Conservation (phyloP, 2,113 vertebrate species). For the Antechinus flavipes region DNA sequence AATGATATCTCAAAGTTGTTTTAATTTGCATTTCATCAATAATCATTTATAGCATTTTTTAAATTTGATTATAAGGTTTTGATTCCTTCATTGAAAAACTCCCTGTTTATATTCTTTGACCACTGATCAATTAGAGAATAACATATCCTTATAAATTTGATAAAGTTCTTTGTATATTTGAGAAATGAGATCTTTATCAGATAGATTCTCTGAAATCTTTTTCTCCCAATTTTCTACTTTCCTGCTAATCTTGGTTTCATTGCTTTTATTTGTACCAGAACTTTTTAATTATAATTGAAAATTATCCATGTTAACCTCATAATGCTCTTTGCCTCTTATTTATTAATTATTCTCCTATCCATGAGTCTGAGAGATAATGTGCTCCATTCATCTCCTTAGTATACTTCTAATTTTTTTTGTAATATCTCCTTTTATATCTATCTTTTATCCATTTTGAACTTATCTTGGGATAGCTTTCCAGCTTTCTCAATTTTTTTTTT, state of each 20-base stretch:
- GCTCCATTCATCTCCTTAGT: too few species aligned
- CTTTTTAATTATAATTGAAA: neutral
- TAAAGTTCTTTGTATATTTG: neutral
- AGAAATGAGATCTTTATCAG: neutral
- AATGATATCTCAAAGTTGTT: neutral
- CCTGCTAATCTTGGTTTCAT: neutral
- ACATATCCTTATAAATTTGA: neutral
- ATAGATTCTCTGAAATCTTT: neutral
- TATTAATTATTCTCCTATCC: neutral
- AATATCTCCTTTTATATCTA: neutral
- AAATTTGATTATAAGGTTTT: neutral
- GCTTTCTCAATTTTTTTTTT: neutral
- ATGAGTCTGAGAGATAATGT: neutral
- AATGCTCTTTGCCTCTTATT: neutral
- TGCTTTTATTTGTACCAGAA: neutral
- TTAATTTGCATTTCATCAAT: neutral
- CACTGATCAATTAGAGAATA: neutral
- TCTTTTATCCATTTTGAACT: neutral
- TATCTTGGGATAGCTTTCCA: neutral
- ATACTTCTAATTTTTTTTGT: too few species aligned
- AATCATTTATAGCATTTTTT: neutral
- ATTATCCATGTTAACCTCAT: neutral
- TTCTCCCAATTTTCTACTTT: neutral
- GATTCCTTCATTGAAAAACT: neutral
- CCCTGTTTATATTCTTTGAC: neutral